A percentile compares a stretch with the other conserved stretches of the same genome.
phyloP scores from a whole-genome alignment of 2,797 vertebrate genomes.

The Diceros bicornis region DNA sequence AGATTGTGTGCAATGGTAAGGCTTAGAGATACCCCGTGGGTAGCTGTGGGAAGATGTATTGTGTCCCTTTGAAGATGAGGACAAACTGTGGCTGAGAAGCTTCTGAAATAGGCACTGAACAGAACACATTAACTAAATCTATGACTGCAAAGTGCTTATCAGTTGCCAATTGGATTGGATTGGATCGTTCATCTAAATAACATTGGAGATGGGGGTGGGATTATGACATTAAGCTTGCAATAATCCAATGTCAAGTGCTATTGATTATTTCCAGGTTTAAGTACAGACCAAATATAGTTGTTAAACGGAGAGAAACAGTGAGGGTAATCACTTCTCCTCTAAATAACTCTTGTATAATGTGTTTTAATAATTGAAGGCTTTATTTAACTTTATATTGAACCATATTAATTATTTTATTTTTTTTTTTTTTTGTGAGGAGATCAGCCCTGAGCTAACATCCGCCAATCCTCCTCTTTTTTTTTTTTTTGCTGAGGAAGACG shows the following conservation, averaged over 20 bases:
- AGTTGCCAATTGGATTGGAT: background rate
- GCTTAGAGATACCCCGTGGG: background rate
- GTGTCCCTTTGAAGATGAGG: background rate
- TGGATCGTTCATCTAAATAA: background rate
- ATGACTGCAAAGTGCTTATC: background rate
- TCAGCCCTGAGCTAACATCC: too few species aligned
- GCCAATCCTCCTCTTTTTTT: too few species aligned
- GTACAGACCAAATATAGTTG: background rate
- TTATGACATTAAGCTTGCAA: background rate
- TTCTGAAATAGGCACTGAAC: background rate
- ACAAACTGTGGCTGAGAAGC: background rate
- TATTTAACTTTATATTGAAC: background rate
- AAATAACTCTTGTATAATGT: background rate
- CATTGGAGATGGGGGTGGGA: background rate
- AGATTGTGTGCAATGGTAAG: background rate
- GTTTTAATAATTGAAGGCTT: background rate
- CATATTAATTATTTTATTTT: background rate
- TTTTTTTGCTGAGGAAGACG: too few species aligned
- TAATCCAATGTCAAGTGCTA: background rate
- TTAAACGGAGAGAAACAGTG: background rate
- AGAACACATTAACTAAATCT: background rate
- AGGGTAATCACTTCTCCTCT: background rate
- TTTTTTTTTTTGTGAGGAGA: too few species aligned
- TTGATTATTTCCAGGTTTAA: background rate
- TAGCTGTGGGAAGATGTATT: background rate